phyloP scores from a whole-genome alignment of 2,113 vertebrate species.

The Ursus arctos region DNA sequence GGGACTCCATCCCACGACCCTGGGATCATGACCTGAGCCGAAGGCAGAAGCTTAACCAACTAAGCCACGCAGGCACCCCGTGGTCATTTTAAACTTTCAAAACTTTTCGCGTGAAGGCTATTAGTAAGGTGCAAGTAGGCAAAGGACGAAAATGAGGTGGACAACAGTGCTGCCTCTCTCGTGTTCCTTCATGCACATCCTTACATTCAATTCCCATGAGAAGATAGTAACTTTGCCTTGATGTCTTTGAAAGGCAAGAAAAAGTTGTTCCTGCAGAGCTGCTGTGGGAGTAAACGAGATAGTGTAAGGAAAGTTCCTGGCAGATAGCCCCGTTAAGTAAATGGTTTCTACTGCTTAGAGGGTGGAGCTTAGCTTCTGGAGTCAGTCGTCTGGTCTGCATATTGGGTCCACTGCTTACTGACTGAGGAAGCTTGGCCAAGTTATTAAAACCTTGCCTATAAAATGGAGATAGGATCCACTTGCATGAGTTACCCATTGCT shows the following conservation, averaged over 20 bases:
- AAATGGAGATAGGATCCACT: conserved; percentile 11
- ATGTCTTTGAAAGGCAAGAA: conserved; percentile 54
- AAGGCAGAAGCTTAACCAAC: too few relatives aligned
- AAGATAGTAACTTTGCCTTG: conserved; percentile 28
- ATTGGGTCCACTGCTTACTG: background rate
- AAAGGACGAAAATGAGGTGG: background rate
- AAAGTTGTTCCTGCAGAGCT: conserved; percentile 35
- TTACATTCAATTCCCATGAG: background rate
- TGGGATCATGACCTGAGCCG: too few relatives aligned
- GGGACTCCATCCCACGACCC: background rate
- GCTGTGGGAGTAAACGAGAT: conserved; percentile 47
- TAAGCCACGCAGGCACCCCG: too few relatives aligned
- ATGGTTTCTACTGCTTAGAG: background rate
- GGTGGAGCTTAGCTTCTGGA: conserved; percentile 8
- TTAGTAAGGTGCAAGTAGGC: conserved; percentile 47
- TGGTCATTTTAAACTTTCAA: conserved; percentile 16
- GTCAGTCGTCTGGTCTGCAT: background rate
- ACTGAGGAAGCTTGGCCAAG: background rate
- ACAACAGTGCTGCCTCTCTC: background rate
- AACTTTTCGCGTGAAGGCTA: conserved; percentile 29
- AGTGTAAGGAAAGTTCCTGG: conserved; percentile 23
- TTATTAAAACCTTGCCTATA: conserved; percentile 22
- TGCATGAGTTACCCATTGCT: background rate
- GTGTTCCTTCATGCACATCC: background rate
- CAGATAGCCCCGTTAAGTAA: background rate